Evolutionary conservation across 1,140 invertebrate species (phyloP), one percentile per base, ranked within the genome.

Genomic region (Theocolax elegans): DNA sequence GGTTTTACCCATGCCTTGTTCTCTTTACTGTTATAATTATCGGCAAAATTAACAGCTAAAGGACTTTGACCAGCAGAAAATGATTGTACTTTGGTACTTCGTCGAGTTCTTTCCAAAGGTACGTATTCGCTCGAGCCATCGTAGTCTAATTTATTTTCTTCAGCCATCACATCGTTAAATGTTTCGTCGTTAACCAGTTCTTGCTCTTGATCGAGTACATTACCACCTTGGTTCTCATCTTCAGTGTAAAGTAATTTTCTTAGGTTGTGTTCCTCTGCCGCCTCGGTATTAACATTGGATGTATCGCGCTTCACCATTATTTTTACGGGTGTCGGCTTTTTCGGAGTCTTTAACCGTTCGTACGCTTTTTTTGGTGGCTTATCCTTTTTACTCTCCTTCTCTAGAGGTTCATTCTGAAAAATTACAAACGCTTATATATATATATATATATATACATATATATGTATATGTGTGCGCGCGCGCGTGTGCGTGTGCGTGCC

Each of bases 1-100:
- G 97, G 97, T 46, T 94, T 94, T 1, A 99, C 93, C 90, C 91
- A 96, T 74, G 90, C 90, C 31, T 86, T 88, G 79, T 94, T 91
- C 40, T 89, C 85, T 44, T 89, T 87, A n/a, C 90, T 85, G 74
- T 96, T 89, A 82, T 95, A 95, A 87, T 98, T 97, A 29, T 89
- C 84, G 1, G 94, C 94, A 79, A 94, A 93, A 23, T 87, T 87
- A 0, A 97, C 92, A 48, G 91, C 86, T 12, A 95, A 84, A 1
- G 95, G 95, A 66, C 90, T 95, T 76, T 89, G 89, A 4, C 92
- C 92, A 1, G 89, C 88, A 46, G 84, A 59, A 19, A 23, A 23
- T 1, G 31, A 17, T 40, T 17, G 44, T 15, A 35, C 15, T 51
- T 68, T 68, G 19, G 12, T 29, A 51, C 23, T 68, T 27, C 66